Base-by-base conservation (phyloP, 2,888 invertebrate genomes). In the Plusia festucae region DNA sequence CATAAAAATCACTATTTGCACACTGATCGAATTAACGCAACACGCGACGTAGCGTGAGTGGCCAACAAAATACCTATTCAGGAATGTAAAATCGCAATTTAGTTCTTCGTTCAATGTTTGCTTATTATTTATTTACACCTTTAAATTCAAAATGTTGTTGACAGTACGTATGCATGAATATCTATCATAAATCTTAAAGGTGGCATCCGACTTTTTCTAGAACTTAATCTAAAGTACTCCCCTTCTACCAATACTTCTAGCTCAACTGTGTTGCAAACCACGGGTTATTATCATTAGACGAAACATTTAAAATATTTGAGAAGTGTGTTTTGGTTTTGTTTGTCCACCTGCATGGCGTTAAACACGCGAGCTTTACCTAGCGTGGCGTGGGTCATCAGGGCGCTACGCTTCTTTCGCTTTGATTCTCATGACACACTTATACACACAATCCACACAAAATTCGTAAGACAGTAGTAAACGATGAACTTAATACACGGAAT, bases 11-110 rank as follows among this genome's bases (percentile, higher is more conserved):
- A 81, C 74, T 83, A 81, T 85, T 88, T 85, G 83, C 83, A 81
- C 79, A 84, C 78, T 84, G 88, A 87, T 86, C 76, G 82, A 82
- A 85, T 82, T 82, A 81, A 85, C 85, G 80, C 82, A 69, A 70
- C 92, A 92, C 89, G 93, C 92, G 72, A 91, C 69, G 57, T 91
- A 70, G 86, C 92, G 91, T 92, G 93, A 66, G 66, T 62, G 53
- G 52, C 59, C 52, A 60, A 56, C 71, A 74, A 80, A 81, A 80
- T 76, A n/a, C n/a, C n/a, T n/a, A 83, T 82, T 79, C 76, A 75
- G 82, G 83, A 87, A 86, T 80, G 72, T 76, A 76, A 73, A 73
- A 75, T 76, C 61, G 59, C 44, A 69, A 53, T 76, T 67, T 68
- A 24, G 70, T 68, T 67, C 68, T 75, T 70, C 73, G 58, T 74